Evolutionary conservation across 2,888 invertebrate species (phyloP).

Genomic region (Silvanus unidentatus): DNA sequence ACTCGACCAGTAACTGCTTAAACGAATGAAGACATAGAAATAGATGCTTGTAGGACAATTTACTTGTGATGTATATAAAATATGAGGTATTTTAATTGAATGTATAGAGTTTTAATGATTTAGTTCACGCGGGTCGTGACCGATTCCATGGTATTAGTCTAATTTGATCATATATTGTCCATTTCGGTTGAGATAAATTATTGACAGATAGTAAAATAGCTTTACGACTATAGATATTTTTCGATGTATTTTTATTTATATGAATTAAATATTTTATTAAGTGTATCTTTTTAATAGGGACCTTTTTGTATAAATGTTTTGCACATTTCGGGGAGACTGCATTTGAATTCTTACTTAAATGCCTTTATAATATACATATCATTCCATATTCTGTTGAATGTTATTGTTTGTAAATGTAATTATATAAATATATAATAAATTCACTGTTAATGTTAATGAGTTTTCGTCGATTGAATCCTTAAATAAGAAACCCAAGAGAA

Average conservation of each 20-base stretch:
- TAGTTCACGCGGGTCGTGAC: conserved; percentile 1
- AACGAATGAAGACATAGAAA: conserved; percentile 5
- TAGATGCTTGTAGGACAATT: too few relatives aligned
- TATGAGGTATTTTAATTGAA: neutral
- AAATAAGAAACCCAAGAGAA: neutral
- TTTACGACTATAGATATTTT: too few relatives aligned
- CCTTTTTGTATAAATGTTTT: neutral
- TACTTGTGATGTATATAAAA: neutral
- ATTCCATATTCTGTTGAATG: conserved; percentile 12
- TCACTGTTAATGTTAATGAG: neutral
- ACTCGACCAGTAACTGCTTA: conserved; percentile 53
- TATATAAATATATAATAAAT: conserved; percentile 7
- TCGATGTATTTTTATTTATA: neutral
- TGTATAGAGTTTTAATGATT: neutral
- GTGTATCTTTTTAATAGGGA: neutral
- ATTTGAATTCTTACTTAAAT: conserved; percentile 8
- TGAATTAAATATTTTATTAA: neutral
- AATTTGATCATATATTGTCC: neutral
- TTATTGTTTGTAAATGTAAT: conserved; percentile 14
- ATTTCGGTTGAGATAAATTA: too few relatives aligned
- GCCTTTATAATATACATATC: conserved; percentile 17
- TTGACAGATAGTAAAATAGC: too few relatives aligned
- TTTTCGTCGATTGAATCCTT: neutral
- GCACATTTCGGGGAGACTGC: conserved; percentile 8
- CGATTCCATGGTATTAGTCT: neutral